phyloP scores from a whole-genome alignment of 2,888 invertebrate genomes.

The Congeria kusceri region DNA sequence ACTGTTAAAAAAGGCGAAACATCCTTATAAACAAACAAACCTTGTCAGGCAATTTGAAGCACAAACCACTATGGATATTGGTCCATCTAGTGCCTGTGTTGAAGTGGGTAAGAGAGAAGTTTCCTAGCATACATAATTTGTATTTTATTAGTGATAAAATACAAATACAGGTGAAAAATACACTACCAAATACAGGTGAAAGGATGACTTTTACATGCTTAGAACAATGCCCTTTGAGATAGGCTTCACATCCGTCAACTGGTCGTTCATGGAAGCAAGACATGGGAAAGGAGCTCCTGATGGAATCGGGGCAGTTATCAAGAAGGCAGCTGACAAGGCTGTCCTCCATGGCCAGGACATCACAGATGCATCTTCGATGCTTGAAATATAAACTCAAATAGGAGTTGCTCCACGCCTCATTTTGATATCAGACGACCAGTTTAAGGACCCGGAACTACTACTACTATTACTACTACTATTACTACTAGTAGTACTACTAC shows the following conservation, averaged over 20 bases:
- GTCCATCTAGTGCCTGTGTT: not conserved
- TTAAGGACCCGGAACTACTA: too few species aligned
- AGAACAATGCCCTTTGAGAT: constrained; percentile 50
- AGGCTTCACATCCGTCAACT: constrained; percentile 71
- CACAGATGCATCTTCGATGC: constrained; percentile 23
- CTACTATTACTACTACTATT: too few species aligned
- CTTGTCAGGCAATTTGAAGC: constrained; percentile 10
- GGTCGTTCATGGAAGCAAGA: constrained; percentile 82
- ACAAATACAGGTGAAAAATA: too few species aligned
- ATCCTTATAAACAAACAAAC: too few species aligned
- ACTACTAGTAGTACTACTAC: too few species aligned
- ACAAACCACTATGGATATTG: not conserved
- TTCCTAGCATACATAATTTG: constrained; percentile 1
- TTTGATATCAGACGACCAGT: too few species aligned
- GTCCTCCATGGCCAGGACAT: constrained; percentile 41
- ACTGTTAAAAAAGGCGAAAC: too few species aligned
- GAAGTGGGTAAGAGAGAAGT: not conserved
- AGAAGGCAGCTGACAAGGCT: constrained; percentile 73
- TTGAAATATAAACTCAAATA: too few species aligned
- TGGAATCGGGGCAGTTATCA: constrained; percentile 78
- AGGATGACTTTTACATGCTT: constrained; percentile 80
- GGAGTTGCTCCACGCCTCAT: too few species aligned
- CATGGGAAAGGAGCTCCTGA: constrained; percentile 82
- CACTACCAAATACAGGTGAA: constrained; percentile 83
- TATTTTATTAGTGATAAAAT: constrained; percentile 81